Conservation (phyloP, 1,140 invertebrate genomes). For the Acromyrmex charruanus region DNA sequence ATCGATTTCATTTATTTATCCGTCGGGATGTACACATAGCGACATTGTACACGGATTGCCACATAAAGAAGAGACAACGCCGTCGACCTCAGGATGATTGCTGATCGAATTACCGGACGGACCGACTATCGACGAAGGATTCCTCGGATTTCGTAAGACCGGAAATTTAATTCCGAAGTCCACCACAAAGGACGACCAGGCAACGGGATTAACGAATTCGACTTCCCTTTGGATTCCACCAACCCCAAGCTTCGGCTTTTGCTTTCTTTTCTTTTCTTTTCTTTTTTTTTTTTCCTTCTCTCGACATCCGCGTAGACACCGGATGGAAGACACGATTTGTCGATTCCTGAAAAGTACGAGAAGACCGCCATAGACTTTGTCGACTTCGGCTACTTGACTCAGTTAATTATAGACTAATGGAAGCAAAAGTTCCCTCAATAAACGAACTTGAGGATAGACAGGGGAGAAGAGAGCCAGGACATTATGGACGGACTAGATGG, state of each 20-base stretch:
- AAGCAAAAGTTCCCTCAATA: slow-evolving; percentile 62
- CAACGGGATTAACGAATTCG: slow-evolving; percentile 74
- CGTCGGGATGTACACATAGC: neutral
- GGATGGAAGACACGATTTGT: slow-evolving; percentile 56
- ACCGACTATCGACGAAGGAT: slow-evolving; percentile 66
- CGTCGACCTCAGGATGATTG: slow-evolving; percentile 61
- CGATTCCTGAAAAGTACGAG: slow-evolving; percentile 47
- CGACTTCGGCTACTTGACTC: slow-evolving; percentile 51
- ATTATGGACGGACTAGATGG: slow-evolving; percentile 30
- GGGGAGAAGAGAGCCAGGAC: neutral
- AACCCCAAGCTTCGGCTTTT: neutral
- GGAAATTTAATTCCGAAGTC: slow-evolving; percentile 74
- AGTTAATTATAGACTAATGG: slow-evolving; percentile 40
- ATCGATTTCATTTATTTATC: slow-evolving; percentile 52
- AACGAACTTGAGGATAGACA: slow-evolving; percentile 38
- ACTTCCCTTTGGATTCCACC: slow-evolving; percentile 26
- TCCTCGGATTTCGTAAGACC: slow-evolving; percentile 69
- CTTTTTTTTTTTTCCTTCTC: neutral
- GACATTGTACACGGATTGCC: slow-evolving; percentile 29
- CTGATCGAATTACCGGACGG: slow-evolving; percentile 73
- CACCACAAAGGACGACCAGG: slow-evolving; percentile 64
- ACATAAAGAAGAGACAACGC: slow-evolving; percentile 46
- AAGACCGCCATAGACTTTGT: slow-evolving; percentile 37
- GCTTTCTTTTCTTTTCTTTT: neutral
- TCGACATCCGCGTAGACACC: slow-evolving; percentile 21